Base-by-base conservation (phyloP, 2,888 invertebrate genomes). In the Protodeltote pygarga region DNA sequence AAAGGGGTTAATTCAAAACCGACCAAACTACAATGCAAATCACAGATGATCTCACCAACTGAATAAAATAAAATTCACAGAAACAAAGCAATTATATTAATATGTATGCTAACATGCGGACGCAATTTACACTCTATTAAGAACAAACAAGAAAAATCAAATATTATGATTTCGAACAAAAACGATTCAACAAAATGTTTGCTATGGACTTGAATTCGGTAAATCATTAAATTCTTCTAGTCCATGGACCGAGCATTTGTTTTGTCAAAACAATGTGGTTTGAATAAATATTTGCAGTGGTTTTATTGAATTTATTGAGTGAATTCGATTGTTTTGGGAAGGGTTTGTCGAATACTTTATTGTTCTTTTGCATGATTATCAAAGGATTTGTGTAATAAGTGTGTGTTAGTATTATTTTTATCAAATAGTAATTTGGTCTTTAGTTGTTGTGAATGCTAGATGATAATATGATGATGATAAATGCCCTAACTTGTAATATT, bases 71-170 rank as follows among this genome's bases (percentile, higher is more conserved):
- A 10, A 40, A 50, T 49, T 27, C 42, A 32, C 27, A 49, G 34
- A 59, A 57, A 62, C 59, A 59, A 69, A 60, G 52, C 69, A 57
- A 62, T 65, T 54, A 70, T 41, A 38, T 47, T 50, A 27, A 53
- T 58, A 48, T 53, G 35, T 45, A 46, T 45, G 50, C 31, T 48
- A 65, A 68, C 63, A 64, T 34, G 10, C 57, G 38, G 34, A 59
- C 47, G 52, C 54, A 65, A 58, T 65, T 65, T 63, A 55, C 63
- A 65, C 63, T 51, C 44, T 50, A 69, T 68, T 68, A 60, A 58
- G 41, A 52, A 28, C 23, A 38, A 55, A 48, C 37, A 50, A 54
- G 9, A 38, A 39, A 51, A 51, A 23, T 55, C 29, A 65, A 65
- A 61, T 58, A 61, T 58, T 52, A 33, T 44, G 48, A 47, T 35